Percentiles rank a stretch among this genome's conserved stretches.
Conservation (phyloP, 2,888 invertebrate species). For the Tupiocoris notatus region DNA sequence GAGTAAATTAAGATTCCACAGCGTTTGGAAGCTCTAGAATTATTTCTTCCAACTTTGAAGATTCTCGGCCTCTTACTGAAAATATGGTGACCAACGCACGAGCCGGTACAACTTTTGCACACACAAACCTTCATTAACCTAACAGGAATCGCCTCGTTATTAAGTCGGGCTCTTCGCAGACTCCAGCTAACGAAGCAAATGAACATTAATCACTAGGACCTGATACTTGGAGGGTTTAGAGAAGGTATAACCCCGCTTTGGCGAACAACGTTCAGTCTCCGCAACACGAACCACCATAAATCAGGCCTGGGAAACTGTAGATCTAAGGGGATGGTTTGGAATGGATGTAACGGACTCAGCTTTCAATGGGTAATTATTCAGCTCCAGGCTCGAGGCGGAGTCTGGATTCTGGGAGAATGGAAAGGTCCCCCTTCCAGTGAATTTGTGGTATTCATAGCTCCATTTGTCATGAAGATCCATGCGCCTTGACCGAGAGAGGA, state of each 20-base stretch:
- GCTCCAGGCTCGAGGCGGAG: conserved; percentile 8
- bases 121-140: conserved; percentile 3
- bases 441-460: conserved; percentile 34
- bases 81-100: not conserved
- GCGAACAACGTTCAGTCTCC: conserved; percentile 31
- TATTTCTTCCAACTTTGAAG: no score
- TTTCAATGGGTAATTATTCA: conserved; percentile 40
- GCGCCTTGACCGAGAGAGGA: not conserved
- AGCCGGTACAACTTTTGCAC: not conserved
- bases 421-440: conserved; percentile 16
- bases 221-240: conserved; percentile 12
- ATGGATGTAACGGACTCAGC: conserved; percentile 37
- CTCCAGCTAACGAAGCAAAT: conserved; percentile 30
- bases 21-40: no score
- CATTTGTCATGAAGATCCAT: conserved; percentile 20
- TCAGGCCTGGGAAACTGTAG: conserved; percentile 26
- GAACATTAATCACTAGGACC: conserved; percentile 32
- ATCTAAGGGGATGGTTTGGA: conserved; percentile 4
- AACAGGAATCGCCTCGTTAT: conserved; percentile 9
- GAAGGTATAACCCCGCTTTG: conserved; percentile 24
- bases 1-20: no score
- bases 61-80: no score
- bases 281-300: conserved; percentile 30
- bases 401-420: not conserved
- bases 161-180: not conserved